These are phyloP conservation scores for Drosophila incognita DNA, from an alignment of 2,888 invertebrate species.

Conservation along the genomic window DNA sequence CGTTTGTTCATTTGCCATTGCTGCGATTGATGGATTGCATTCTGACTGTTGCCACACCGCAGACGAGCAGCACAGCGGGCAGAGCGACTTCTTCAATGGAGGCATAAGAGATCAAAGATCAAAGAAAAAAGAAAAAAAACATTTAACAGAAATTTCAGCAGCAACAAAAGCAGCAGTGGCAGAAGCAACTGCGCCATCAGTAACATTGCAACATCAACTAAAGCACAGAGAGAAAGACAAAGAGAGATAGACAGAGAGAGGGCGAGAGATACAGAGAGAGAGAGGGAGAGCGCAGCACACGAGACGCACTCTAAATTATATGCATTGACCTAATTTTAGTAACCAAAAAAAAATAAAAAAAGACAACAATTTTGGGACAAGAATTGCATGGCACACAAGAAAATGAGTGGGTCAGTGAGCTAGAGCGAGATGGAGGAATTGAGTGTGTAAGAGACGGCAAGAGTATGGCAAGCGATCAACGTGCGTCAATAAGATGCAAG, in stretches of 20 bases:
- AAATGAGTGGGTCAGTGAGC: constrained; percentile 7
- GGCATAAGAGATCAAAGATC: constrained; percentile 55
- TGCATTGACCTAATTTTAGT: constrained; percentile 71
- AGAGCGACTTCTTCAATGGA: constrained; percentile 7
- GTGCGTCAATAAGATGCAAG: constrained; percentile 48
- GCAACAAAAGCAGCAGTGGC: constrained; percentile 25
- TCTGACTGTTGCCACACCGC: constrained; percentile 68
- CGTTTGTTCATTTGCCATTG: constrained; percentile 25
- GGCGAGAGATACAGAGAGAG: background rate
- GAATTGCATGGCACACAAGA: constrained; percentile 60
- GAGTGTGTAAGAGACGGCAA: background rate
- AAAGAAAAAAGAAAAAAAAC: constrained; percentile 55
- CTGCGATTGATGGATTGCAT: constrained; percentile 74
- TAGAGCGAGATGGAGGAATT: constrained; percentile 7
- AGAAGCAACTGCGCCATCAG: constrained; percentile 44
- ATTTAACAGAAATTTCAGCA: constrained; percentile 51
- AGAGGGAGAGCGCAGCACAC: constrained; percentile 16
- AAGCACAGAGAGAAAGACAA: constrained; percentile 12
- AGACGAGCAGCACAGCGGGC: constrained; percentile 14
- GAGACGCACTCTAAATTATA: constrained; percentile 61
- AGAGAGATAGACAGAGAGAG: constrained; percentile 2
- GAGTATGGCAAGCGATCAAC: constrained; percentile 38
- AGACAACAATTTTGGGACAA: constrained; percentile 43
- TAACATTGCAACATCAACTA: constrained; percentile 65
- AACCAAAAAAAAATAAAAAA: constrained; percentile 36